Conservation (phyloP, 2,113 vertebrate species). For the Scophthalmus maximus region DNA sequence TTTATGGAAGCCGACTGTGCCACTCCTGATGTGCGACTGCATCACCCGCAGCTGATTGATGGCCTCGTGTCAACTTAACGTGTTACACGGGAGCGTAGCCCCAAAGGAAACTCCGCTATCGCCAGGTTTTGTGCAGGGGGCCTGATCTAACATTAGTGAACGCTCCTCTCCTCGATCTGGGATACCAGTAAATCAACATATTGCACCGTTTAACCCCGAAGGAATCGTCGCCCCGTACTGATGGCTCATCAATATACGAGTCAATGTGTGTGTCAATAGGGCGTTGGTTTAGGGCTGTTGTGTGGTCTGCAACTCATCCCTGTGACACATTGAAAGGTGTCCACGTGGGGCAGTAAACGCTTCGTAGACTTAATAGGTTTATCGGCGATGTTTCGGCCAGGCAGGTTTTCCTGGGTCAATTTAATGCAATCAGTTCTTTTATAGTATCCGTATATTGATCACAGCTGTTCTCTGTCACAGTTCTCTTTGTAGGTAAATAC, state of each 20-base stretch:
- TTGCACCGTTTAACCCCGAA: slow-evolving; percentile 19
- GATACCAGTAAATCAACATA: slow-evolving; percentile 33
- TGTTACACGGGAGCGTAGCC: not conserved
- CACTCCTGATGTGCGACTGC: slow-evolving; percentile 58
- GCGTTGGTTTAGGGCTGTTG: not conserved
- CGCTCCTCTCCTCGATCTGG: not conserved
- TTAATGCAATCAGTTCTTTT: not conserved
- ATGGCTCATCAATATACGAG: slow-evolving; percentile 35
- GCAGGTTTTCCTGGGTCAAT: not conserved
- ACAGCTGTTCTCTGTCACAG: not conserved
- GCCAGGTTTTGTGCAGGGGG: slow-evolving; percentile 18
- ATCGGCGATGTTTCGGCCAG: slow-evolving; percentile 3
- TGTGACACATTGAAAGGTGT: not conserved
- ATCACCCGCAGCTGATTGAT: slow-evolving; percentile 46
- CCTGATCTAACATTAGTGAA: slow-evolving; percentile 38
- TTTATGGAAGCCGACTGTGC: slow-evolving; percentile 44
- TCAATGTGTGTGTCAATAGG: slow-evolving; percentile 3
- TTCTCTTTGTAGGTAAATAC: not conserved
- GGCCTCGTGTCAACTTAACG: slow-evolving; percentile 39
- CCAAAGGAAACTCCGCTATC: slow-evolving; percentile 21
- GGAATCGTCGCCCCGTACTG: not conserved
- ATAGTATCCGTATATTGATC: not conserved
- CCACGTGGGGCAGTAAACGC: slow-evolving; percentile 3
- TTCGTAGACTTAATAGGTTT: slow-evolving; percentile 14
- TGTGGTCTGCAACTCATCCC: slow-evolving; percentile 1